A percentile compares a stretch with the other conserved stretches of the same genome.
Evolutionary conservation across 2,797 vertebrate genomes (phyloP).

Genomic region (Arrhamphus sclerolepis): DNA sequence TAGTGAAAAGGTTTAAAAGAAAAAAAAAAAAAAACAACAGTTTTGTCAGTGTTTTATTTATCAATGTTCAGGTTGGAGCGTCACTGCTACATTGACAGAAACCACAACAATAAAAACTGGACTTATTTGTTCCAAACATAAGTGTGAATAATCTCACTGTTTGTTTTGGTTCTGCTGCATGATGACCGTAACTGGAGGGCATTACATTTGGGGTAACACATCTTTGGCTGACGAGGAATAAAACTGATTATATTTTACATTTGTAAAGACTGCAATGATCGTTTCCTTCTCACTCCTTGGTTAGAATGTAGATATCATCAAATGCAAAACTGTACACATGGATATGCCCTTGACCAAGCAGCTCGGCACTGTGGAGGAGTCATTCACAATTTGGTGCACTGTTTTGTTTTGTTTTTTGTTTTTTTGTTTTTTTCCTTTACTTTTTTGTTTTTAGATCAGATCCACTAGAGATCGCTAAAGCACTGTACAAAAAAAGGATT

Average conservation of each 20-base stretch:
- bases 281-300: constrained; percentile 50
- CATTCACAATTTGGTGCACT: constrained; percentile 67
- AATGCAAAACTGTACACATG: constrained; percentile 53
- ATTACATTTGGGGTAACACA: constrained; percentile 55
- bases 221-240: constrained; percentile 47
- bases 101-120: constrained; percentile 82
- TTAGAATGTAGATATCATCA: constrained; percentile 67
- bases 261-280: constrained; percentile 62
- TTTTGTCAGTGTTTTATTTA: constrained; percentile 99
- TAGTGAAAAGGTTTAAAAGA: constrained; percentile 62
- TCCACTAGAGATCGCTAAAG: constrained; percentile 76
- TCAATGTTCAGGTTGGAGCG: constrained; percentile 88
- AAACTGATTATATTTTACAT: constrained; percentile 58
- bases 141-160: constrained; percentile 77
- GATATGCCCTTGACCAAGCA: constrained; percentile 60
- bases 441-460: constrained; percentile 51
- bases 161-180: constrained; percentile 76
- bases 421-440: too few relatives aligned
- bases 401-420: constrained; percentile 38
- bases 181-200: constrained; percentile 62
- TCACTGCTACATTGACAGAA: constrained; percentile 89
- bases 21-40: constrained; percentile 65
- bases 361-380: constrained; percentile 50
- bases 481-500: constrained; percentile 56
- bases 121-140: constrained; percentile 79